phyloP scores from a whole-genome alignment of 2,113 vertebrate species.

The Cathartes aura region DNA sequence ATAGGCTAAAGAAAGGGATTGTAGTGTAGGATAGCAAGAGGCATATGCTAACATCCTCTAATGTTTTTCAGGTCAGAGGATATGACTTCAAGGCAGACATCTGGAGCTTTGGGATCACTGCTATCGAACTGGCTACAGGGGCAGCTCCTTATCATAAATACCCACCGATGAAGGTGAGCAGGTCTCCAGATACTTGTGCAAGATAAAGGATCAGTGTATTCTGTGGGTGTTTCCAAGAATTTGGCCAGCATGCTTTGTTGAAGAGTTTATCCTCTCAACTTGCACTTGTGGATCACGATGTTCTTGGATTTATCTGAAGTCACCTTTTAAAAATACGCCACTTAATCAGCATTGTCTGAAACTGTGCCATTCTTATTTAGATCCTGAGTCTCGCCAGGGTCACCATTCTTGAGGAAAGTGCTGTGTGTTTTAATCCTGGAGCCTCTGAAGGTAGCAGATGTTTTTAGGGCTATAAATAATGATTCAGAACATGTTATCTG shows the following conservation, averaged over 20 bases:
- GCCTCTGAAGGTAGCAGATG: neutral
- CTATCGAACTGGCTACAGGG: slow-evolving; percentile 95
- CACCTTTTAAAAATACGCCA: neutral
- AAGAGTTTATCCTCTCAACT: neutral
- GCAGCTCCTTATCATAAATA: slow-evolving; percentile 99
- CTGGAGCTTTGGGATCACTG: slow-evolving; percentile 99
- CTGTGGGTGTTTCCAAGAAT: neutral
- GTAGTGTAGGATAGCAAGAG: neutral
- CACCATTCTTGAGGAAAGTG: neutral
- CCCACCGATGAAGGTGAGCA: slow-evolving; percentile 94
- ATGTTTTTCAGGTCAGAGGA: slow-evolving; percentile 86
- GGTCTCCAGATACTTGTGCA: neutral
- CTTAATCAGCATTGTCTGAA: neutral
- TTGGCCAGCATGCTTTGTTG: neutral
- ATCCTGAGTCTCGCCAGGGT: neutral
- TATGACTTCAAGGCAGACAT: slow-evolving; percentile 99
- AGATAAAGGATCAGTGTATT: neutral
- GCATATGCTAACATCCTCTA: neutral
- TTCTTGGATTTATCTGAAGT: neutral
- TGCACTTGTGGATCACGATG: neutral
- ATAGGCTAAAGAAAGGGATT: neutral
- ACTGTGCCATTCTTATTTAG: neutral
- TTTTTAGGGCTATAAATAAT: neutral
- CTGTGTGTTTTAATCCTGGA: neutral
- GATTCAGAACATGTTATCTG: neutral